phyloP scores from a whole-genome alignment of 2,113 vertebrate species.

The Ochotona curzoniae region DNA sequence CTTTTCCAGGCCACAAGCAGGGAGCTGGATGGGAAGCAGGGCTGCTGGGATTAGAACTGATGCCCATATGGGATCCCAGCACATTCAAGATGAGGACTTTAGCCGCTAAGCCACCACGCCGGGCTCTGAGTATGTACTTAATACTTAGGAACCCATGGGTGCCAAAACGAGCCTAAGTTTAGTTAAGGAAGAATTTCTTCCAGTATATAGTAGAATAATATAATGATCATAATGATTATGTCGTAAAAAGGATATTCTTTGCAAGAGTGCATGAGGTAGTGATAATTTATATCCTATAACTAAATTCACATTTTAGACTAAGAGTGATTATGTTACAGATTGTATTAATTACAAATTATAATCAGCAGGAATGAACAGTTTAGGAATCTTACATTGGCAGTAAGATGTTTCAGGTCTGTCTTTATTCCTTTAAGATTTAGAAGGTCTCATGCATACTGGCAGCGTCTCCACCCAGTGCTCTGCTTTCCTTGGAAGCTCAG shows the following conservation, averaged over 20 bases:
- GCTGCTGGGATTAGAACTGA: no score
- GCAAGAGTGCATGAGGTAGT: background rate
- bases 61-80: no score
- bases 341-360: slow-evolving; percentile 42
- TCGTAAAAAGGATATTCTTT: background rate
- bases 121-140: no score
- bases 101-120: no score
- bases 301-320: background rate
- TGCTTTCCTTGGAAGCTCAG: background rate
- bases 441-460: background rate
- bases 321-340: slow-evolving; percentile 3
- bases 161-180: background rate
- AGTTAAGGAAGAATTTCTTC: background rate
- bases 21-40: no score
- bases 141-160: background rate
- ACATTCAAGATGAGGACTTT: no score
- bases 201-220: background rate
- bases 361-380: background rate
- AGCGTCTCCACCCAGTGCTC: background rate
- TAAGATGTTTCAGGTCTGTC: background rate
- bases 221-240: background rate
- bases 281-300: background rate
- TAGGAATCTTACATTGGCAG: slow-evolving; percentile 33
- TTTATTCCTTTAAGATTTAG: slow-evolving; percentile 19
- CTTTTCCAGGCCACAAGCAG: no score